Evolutionary conservation across 1,140 invertebrate species (phyloP), one percentile per base, ranked within the genome.

Genomic region (Drosophila virilis): DNA sequence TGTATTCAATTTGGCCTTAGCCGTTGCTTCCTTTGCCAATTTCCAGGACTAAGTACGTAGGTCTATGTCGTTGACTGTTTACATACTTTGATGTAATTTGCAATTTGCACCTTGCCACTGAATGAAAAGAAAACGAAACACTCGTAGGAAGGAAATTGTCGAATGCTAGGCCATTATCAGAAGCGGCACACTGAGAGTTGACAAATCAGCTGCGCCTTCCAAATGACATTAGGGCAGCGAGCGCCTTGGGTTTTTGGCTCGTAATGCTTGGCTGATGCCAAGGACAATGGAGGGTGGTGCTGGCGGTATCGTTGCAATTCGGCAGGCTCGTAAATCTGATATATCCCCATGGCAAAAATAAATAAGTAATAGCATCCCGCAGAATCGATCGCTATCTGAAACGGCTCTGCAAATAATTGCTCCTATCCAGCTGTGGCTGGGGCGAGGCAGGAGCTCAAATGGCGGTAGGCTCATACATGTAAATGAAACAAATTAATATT

Each of bases 1-100:
- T 70, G 84, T 89, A 89, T 89, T 89, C 84, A 89, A 89, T 89
- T 89, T 89, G 77, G 80, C 74, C 84, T 84, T 80, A 71, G 67
- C 67, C 64, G 72, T 61, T 37, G 74, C 62, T 84, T 80, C 77
- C 83, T 70, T 50, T 71, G 50, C 52, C 78, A 71, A 80, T 83
- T 89, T 83, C 57, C 62, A 73, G 17, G 46, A 82, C 38, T 68
- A 76, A 46, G 55, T 50, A 43, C 51, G 60, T 70, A 72, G 76
- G 79, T 77, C 79, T 78, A 78, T 74, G 77, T 48, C 71, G 51
- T 43, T 54, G 54, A 35, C 65, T 67, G 76, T 78, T 77, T 88
- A 88, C 88, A 89, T 88, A 77, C 84, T 78, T 69, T 74, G 72
- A 74, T 84, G 84, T 89, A 84, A 89, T 89, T 89, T 89, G 80